Percentiles rank a stretch among this genome's conserved stretches.
Conservation (phyloP, 2,113 vertebrate species). For the Pandion haliaetus region DNA sequence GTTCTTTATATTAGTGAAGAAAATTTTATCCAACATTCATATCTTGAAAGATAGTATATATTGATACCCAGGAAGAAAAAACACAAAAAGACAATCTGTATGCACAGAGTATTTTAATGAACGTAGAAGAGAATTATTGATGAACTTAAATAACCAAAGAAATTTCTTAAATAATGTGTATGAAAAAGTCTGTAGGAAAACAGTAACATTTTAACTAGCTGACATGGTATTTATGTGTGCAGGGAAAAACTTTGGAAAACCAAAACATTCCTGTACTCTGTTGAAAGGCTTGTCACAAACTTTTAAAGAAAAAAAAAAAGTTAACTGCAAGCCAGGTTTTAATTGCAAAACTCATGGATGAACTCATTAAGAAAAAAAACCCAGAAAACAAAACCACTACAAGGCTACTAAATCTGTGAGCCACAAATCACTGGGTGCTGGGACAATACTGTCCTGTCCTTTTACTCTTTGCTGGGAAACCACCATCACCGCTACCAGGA, state of each 20-base stretch:
- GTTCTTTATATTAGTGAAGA: background rate
- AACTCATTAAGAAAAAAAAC: background rate
- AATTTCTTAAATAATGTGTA: background rate
- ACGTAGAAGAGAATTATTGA: background rate
- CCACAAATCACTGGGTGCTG: background rate
- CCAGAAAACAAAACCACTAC: background rate
- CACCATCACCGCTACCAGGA: background rate
- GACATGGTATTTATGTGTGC: background rate
- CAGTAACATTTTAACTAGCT: background rate
- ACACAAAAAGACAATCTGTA: background rate
- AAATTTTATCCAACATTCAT: background rate
- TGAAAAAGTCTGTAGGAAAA: background rate
- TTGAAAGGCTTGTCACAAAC: background rate
- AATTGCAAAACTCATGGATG: background rate
- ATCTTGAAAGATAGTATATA: background rate
- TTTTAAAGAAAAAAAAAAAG: background rate
- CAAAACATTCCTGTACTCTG: background rate
- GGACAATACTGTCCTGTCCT: background rate
- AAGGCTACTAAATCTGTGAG: background rate
- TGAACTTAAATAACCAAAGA: background rate
- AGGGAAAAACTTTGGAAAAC: background rate
- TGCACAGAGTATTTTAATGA: background rate
- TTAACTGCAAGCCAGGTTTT: background rate
- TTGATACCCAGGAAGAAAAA: background rate
- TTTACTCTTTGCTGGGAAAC: background rate